Evolutionary conservation across 2,113 vertebrate species (phyloP).

Genomic region (Danionella cerebrum): DNA sequence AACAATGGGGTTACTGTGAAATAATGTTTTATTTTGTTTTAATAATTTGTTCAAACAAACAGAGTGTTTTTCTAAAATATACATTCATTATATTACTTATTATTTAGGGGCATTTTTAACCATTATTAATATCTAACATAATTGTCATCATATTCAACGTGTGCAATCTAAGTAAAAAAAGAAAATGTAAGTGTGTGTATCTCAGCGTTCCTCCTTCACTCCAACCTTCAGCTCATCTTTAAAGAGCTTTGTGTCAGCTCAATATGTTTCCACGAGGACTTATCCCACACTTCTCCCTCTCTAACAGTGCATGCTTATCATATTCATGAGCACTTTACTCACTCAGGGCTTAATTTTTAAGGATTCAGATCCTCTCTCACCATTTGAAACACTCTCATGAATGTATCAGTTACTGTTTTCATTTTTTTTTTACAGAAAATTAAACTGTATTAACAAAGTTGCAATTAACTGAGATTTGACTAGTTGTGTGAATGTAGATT

Average conservation of each 20-base stretch:
- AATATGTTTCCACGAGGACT: not conserved
- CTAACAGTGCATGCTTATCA: not conserved
- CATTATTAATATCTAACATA: no score
- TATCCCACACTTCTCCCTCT: conserved; percentile 1
- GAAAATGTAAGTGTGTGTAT: no score
- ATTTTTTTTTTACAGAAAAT: no score
- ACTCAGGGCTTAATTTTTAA: not conserved
- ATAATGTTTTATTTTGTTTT: not conserved
- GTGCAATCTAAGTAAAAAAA: no score
- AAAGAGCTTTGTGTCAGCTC: conserved; percentile 13
- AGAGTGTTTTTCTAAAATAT: not conserved
- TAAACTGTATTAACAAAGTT: no score
- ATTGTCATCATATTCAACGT: no score
- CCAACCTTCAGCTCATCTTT: not conserved
- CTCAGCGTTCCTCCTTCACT: not conserved
- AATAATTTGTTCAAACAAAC: no score
- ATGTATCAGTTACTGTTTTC: not conserved
- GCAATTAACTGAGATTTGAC: no score
- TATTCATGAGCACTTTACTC: conserved; percentile 7
- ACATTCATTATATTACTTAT: no score
- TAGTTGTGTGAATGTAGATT: no score
- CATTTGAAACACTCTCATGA: not conserved
- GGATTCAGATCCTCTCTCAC: not conserved
- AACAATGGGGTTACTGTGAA: not conserved
- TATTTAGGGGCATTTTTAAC: no score